Percentiles rank a stretch among this genome's conserved stretches.
These are phyloP conservation scores for Agrypnia vestita DNA, from an alignment of 1,140 invertebrate genomes.

Conservation along the genomic window DNA sequence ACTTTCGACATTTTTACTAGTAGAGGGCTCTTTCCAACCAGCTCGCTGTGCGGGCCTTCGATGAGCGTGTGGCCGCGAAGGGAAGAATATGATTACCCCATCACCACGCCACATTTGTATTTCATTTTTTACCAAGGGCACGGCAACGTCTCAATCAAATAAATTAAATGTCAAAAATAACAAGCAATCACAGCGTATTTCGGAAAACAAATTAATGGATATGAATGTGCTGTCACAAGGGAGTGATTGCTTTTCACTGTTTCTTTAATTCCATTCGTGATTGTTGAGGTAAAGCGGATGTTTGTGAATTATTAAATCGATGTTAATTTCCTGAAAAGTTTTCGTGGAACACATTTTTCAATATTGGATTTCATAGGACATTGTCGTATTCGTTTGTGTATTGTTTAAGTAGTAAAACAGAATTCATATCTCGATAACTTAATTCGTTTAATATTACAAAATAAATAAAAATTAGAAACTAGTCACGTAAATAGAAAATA, in stretches of 20 bases:
- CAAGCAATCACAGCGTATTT: slow-evolving; percentile 52
- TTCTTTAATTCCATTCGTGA: slow-evolving; percentile 46
- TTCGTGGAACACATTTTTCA: slow-evolving; percentile 17
- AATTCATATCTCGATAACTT: no score
- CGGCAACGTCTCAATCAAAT: slow-evolving; percentile 59
- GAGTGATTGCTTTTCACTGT: slow-evolving; percentile 34
- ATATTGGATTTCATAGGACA: slow-evolving; percentile 27
- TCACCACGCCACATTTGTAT: slow-evolving; percentile 44
- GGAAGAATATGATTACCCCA: slow-evolving; percentile 44
- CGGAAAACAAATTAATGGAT: slow-evolving; percentile 47
- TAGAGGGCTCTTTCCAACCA: no score
- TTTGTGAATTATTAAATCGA: slow-evolving; percentile 38
- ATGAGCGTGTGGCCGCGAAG: neutral
- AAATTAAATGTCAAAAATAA: slow-evolving; percentile 59
- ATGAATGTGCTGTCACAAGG: slow-evolving; percentile 45
- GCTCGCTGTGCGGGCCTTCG: no score
- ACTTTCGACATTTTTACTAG: no score
- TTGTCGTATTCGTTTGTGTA: neutral
- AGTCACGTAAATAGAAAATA: no score
- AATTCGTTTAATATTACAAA: no score
- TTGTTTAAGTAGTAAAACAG: no score
- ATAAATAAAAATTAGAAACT: no score
- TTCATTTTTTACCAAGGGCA: slow-evolving; percentile 53
- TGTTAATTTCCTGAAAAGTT: slow-evolving; percentile 41
- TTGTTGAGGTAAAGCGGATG: slow-evolving; percentile 25